A percentile compares a stretch with the other conserved stretches of the same genome.
phyloP scores from a whole-genome alignment of 2,113 vertebrate species.

The Cyanoderma ruficeps region DNA sequence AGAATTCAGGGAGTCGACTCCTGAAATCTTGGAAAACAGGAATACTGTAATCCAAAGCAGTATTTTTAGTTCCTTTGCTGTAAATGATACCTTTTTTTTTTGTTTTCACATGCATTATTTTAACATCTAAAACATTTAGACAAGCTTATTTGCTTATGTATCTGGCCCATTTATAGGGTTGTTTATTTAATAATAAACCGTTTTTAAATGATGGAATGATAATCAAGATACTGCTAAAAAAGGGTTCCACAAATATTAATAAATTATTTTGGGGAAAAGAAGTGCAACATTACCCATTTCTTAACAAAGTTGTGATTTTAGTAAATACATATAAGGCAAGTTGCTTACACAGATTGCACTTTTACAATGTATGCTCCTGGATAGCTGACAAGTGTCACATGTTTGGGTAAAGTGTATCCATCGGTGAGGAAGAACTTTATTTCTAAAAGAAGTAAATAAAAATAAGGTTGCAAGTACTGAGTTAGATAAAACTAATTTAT shows the following conservation, averaged over 20 bases:
- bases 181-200: slow-evolving; percentile 34
- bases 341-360: not conserved
- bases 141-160: not conserved
- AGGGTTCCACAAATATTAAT: not conserved
- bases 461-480: not conserved
- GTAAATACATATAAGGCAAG: not conserved
- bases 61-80: not conserved
- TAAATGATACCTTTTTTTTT: not conserved
- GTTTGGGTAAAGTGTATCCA: not conserved
- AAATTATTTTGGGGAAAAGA: not conserved
- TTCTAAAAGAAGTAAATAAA: not conserved
- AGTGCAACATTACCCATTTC: not conserved
- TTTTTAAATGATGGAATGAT: not conserved
- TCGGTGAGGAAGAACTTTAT: not conserved
- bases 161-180: not conserved
- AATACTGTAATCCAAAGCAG: not conserved
- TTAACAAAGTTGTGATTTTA: not conserved
- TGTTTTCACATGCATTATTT: not conserved
- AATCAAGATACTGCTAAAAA: slow-evolving; percentile 13
- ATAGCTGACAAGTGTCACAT: not conserved
- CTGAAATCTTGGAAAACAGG: not conserved
- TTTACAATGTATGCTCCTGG: not conserved
- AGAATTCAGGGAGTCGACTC: not conserved
- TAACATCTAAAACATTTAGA: not conserved
- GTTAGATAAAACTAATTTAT: not conserved